Evolutionary conservation across 2,888 invertebrate genomes (phyloP).

Genomic region (Gastrophysa polygoni): DNA sequence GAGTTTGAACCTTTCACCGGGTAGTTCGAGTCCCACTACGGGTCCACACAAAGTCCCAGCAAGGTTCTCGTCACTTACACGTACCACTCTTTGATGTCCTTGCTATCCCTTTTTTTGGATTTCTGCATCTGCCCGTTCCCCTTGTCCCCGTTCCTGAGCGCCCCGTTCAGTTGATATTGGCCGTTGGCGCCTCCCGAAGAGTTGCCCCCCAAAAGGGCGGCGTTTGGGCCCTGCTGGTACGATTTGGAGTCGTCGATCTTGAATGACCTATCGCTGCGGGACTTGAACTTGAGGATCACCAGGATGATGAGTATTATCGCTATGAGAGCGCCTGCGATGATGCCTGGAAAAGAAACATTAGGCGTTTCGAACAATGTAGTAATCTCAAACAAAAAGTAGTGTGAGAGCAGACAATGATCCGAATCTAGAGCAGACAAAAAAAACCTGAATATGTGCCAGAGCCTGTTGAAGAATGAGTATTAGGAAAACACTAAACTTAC

Average conservation of each 20-base stretch:
- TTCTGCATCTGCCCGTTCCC: constrained; percentile 49
- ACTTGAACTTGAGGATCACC: constrained; percentile 86
- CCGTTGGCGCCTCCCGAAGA: constrained; percentile 59
- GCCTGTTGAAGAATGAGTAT: too few species aligned
- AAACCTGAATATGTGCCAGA: too few species aligned
- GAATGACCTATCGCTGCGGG: constrained; percentile 87
- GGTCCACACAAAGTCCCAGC: not conserved
- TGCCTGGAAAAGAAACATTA: constrained; percentile 55
- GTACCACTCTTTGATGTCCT: constrained; percentile 97
- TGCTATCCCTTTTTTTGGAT: constrained; percentile 74
- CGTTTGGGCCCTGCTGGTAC: constrained; percentile 76
- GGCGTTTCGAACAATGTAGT: too few species aligned
- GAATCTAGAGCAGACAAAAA: too few species aligned
- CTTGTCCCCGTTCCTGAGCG: constrained; percentile 62
- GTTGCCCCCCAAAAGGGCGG: constrained; percentile 74
- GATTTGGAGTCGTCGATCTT: constrained; percentile 89
- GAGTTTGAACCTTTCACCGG: too few species aligned
- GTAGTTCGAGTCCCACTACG: not conserved
- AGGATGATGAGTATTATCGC: constrained; percentile 89
- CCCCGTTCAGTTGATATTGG: constrained; percentile 60
- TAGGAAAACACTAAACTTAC: too few species aligned
- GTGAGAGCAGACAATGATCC: too few species aligned
- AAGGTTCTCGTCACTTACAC: constrained; percentile 65
- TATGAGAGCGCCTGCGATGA: constrained; percentile 89
- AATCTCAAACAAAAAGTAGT: too few species aligned